Evolutionary conservation across 2,797 vertebrate species (phyloP), one percentile per base, ranked within the genome.

Genomic region (Epinephelus awoara): DNA sequence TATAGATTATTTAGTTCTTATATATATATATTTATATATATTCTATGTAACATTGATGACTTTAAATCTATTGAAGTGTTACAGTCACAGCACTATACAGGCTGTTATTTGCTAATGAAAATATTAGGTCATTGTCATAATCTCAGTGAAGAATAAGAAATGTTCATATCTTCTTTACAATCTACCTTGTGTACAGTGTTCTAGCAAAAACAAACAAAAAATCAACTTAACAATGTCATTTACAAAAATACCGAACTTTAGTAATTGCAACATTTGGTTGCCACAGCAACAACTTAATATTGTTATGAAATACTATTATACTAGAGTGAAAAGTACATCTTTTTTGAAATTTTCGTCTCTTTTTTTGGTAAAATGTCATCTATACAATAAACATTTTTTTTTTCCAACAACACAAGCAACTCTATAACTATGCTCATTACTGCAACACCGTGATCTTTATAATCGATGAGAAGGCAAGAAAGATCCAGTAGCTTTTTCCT

Each of bases 211-310:
- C 4, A 82, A 87, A 83, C 29, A 79, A 75, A 72, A 85, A 92
- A 64, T 83, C 83, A 94, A 94, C 91, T 87, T 81, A 93, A 93
- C 87, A 82, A 92, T 93, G 90, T 95, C 88, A 95, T 95, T 95
- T 96, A 96, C 95, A 96, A 96, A 96, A 96, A 96, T 95, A 96
- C 95, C 92, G 59, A 94, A 92, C 92, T 95, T 93, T 95, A 96
- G 95, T 95, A 93, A 93, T 92, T 90, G 93, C 93, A 95, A 95
- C 93, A 92, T 93, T 93, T 92, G 91, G 94, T 94, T 93, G 94
- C 94, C 94, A 96, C 94, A 85, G 95, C 95, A 96, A 96, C 95
- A 95, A 95, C 94, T 95, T 94, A 95, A 95, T 94, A 95, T 94
- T 94, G 91, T 95, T 95, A 95, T 95, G 95, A 96, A 96, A 95